Conservation (phyloP, 2,113 vertebrate genomes). For the Percopsis transmontana region DNA sequence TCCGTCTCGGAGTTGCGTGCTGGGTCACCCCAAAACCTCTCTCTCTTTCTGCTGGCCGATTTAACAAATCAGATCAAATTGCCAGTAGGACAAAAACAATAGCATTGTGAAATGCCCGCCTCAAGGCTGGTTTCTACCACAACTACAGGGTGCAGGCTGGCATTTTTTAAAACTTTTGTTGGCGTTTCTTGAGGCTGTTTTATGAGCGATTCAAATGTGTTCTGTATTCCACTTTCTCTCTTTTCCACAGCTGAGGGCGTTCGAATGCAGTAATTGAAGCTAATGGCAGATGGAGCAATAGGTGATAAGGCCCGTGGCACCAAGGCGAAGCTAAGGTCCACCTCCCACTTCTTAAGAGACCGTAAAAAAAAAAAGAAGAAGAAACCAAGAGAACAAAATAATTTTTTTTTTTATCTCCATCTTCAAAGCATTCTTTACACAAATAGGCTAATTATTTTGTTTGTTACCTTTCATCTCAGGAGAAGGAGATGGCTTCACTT, state of each 20-base stretch:
- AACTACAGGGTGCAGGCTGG: background rate
- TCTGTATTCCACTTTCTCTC: slow-evolving; percentile 33
- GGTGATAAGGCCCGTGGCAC: slow-evolving; percentile 56
- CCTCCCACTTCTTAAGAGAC: slow-evolving; percentile 37
- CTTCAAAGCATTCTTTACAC: slow-evolving; percentile 70
- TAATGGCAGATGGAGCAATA: slow-evolving; percentile 47
- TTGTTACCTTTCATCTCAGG: slow-evolving; percentile 69
- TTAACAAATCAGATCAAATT: slow-evolving; percentile 7
- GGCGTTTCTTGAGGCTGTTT: slow-evolving; percentile 26
- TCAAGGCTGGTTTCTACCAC: background rate
- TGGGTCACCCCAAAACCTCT: slow-evolving; percentile 21
- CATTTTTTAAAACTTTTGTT: slow-evolving; percentile 3
- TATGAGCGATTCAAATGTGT: slow-evolving; percentile 18
- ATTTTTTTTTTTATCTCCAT: slow-evolving; percentile 37
- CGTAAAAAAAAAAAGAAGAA: slow-evolving; percentile 41
- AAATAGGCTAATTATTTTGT: slow-evolving; percentile 71
- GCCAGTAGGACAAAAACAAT: background rate
- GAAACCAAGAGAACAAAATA: slow-evolving; percentile 56
- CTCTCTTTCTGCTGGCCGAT: background rate
- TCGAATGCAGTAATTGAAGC: slow-evolving; percentile 53
- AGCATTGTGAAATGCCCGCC: background rate
- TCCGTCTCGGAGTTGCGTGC: slow-evolving; percentile 16
- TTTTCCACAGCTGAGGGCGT: slow-evolving; percentile 30
- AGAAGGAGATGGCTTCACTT: slow-evolving; percentile 61
- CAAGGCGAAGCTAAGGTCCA: slow-evolving; percentile 25